Conservation (phyloP, 1,140 invertebrate species). For the Drosophila bifasciata region DNA sequence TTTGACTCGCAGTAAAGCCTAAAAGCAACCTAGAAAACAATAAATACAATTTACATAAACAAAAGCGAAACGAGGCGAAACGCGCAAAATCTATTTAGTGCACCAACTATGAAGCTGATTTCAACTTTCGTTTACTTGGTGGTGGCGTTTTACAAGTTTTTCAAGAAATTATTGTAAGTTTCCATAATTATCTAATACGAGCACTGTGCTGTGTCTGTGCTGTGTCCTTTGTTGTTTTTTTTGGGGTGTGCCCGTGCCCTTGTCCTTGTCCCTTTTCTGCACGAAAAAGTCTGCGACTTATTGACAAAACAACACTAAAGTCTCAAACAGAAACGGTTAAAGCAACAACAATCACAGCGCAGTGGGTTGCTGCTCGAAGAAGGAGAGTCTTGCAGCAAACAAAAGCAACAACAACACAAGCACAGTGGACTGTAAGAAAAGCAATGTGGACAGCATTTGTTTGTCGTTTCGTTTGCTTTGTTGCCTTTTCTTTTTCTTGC, state of each 20-base stretch:
- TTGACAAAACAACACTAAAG: constrained; percentile 45
- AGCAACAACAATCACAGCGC: constrained; percentile 45
- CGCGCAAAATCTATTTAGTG: background rate
- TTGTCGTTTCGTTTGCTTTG: constrained; percentile 13
- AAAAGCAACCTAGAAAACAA: constrained; percentile 13
- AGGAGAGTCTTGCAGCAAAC: too few species aligned
- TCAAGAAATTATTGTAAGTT: constrained; percentile 78
- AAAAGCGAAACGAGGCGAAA: background rate
- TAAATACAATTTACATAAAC: constrained; percentile 23
- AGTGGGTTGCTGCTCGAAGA: background rate
- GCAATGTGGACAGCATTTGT: background rate
- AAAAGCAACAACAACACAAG: too few species aligned
- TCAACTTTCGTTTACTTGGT: constrained; percentile 65
- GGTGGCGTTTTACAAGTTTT: constrained; percentile 69
- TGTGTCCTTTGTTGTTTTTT: constrained; percentile 7
- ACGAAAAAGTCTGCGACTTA: constrained; percentile 26
- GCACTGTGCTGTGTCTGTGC: background rate
- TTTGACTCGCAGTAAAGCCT: background rate
- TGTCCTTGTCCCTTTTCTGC: constrained; percentile 17
- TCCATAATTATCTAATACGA: constrained; percentile 45
- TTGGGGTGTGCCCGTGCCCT: constrained; percentile 19
- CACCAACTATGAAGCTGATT: constrained; percentile 69
- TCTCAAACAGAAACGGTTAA: background rate
- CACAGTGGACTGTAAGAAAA: constrained; percentile 1
- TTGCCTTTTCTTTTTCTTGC: constrained; percentile 5